Evolutionary conservation across 2,888 invertebrate species (phyloP).

Genomic region (Microctonus aethiopoides): DNA sequence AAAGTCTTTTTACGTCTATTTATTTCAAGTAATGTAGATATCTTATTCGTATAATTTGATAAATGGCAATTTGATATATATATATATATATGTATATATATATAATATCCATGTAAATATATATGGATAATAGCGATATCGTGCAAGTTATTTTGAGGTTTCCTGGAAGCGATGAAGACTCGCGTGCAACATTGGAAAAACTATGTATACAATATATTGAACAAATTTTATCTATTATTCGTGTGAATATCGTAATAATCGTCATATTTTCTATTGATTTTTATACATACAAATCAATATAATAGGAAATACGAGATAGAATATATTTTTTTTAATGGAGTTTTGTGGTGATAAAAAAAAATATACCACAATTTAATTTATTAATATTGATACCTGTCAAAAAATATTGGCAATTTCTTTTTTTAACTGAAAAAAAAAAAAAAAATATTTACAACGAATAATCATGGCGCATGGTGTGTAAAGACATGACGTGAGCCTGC

Average conservation of each 20-base stretch:
- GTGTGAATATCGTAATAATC: background rate
- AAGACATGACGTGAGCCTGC: background rate
- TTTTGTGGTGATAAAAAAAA: too few relatives aligned
- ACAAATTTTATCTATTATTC: background rate
- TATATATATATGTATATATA: background rate
- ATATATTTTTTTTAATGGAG: too few relatives aligned
- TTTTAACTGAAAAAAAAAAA: background rate
- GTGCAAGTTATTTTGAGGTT: background rate
- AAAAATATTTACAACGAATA: background rate
- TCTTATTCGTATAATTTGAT: background rate
- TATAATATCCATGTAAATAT: too few relatives aligned
- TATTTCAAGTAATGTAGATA: too few relatives aligned
- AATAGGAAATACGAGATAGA: too few relatives aligned
- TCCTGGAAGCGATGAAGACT: background rate
- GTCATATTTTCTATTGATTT: background rate
- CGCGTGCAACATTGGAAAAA: background rate
- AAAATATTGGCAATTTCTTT: too few relatives aligned
- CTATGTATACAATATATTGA: background rate
- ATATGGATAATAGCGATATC: background rate
- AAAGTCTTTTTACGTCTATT: too few relatives aligned
- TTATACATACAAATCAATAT: background rate
- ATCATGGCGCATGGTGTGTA: background rate
- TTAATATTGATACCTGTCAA: too few relatives aligned
- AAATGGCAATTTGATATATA: background rate
- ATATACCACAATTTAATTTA: too few relatives aligned